phyloP scores from a whole-genome alignment of 1,140 invertebrate genomes.

The Mycetomoellerius zeteki region DNA sequence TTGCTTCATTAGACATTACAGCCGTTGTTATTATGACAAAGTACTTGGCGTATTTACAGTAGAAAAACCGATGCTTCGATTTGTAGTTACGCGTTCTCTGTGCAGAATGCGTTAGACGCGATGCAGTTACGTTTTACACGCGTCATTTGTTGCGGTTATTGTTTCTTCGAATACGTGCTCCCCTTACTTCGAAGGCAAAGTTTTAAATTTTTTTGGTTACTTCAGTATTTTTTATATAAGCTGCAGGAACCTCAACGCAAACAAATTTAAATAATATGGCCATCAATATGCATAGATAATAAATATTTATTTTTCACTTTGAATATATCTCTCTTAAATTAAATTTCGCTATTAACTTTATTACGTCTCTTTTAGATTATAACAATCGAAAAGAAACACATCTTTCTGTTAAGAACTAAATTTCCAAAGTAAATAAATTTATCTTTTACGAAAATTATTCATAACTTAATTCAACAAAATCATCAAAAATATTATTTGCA shows the following conservation, averaged over 20 bases:
- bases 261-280: neutral
- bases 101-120: constrained; percentile 6
- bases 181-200: neutral
- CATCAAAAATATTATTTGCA: neutral
- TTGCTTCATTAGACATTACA: neutral
- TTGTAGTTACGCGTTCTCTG: constrained; percentile 12
- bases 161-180: constrained; percentile 29
- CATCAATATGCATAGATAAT: neutral
- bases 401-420: neutral
- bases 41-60: neutral
- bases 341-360: neutral
- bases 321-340: neutral
- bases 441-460: neutral
- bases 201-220: neutral
- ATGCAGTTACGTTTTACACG: constrained; percentile 34
- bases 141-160: constrained; percentile 18
- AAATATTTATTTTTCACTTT: neutral
- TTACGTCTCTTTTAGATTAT: neutral
- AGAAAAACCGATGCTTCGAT: neutral
- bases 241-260: too few species aligned
- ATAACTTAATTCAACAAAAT: neutral
- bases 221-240: neutral
- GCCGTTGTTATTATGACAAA: neutral
- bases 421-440: neutral
- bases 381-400: neutral